phyloP scores from a whole-genome alignment of 1,140 invertebrate genomes.

The Tetraneura akinire region DNA sequence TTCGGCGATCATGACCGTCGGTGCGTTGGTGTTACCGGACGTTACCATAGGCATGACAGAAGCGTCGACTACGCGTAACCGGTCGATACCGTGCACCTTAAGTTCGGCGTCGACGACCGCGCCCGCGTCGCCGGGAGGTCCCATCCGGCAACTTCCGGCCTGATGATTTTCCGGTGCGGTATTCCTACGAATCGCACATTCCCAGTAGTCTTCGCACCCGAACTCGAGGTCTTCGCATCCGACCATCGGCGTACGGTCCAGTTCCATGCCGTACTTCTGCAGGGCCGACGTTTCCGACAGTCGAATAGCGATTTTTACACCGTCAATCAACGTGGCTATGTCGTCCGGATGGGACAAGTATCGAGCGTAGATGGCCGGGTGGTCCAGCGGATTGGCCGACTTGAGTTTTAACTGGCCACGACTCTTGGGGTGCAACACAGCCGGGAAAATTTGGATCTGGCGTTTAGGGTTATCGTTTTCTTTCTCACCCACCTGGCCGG shows the following conservation, averaged over 20 bases:
- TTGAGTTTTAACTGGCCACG: slow-evolving; percentile 73
- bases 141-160: slow-evolving; percentile 81
- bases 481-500: slow-evolving; percentile 79
- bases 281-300: slow-evolving; percentile 70
- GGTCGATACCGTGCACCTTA: slow-evolving; percentile 68
- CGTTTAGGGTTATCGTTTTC: slow-evolving; percentile 58
- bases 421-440: slow-evolving; percentile 77
- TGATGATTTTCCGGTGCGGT: slow-evolving; percentile 85
- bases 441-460: slow-evolving; percentile 68
- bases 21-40: slow-evolving; percentile 80
- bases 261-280: slow-evolving; percentile 69
- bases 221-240: slow-evolving; percentile 74
- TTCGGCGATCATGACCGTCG: slow-evolving; percentile 82
- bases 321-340: slow-evolving; percentile 72
- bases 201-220: slow-evolving; percentile 78
- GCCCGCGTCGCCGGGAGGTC: slow-evolving; percentile 66
- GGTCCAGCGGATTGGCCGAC: slow-evolving; percentile 74
- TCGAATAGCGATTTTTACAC: slow-evolving; percentile 71
- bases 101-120: slow-evolving; percentile 74
- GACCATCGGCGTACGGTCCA: slow-evolving; percentile 70
- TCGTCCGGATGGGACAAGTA: slow-evolving; percentile 78
- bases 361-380: slow-evolving; percentile 82
- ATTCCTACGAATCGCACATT: slow-evolving; percentile 73
- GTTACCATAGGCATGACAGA: slow-evolving; percentile 76
- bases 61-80: slow-evolving; percentile 75